Conservation (phyloP, 2,113 vertebrate species). For the Prinia subflava region DNA sequence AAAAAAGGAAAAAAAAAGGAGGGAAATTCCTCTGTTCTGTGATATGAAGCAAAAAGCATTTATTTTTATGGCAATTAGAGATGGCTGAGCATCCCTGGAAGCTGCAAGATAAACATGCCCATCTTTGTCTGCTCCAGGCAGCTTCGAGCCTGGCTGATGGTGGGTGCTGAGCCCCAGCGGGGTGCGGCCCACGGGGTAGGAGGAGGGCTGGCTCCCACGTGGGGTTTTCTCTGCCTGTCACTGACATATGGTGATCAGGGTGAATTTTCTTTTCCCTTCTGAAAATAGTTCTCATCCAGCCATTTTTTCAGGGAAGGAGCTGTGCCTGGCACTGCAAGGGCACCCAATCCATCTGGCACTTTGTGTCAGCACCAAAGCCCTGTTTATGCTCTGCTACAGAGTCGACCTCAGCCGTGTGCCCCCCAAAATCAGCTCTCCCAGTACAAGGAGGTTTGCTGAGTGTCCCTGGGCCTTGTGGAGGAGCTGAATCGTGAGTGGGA, state of each 20-base stretch:
- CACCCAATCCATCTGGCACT: neutral
- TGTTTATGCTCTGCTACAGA: neutral
- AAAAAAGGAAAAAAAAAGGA: neutral
- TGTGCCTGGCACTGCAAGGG: accelerated
- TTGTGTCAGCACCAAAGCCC: neutral
- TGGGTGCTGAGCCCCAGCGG: neutral
- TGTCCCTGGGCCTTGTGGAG: neutral
- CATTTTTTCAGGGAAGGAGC: neutral
- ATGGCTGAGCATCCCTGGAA: conserved; percentile 41
- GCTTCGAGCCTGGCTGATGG: neutral
- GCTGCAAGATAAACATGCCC: conserved; percentile 5
- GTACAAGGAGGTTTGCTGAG: neutral
- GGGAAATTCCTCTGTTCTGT: conserved; percentile 36
- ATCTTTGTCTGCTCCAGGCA: neutral
- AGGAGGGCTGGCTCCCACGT: neutral
- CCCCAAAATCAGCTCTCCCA: neutral
- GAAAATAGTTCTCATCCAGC: neutral
- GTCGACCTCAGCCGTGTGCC: neutral
- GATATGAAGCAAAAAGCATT: conserved; percentile 38
- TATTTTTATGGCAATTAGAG: conserved; percentile 52
- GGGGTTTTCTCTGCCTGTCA: neutral
- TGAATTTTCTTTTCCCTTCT: neutral
- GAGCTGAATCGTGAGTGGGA: neutral
- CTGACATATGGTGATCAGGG: neutral
- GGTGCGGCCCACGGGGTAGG: neutral